Conservation (phyloP, 2,888 invertebrate genomes). For the Stenichneumon culpator region DNA sequence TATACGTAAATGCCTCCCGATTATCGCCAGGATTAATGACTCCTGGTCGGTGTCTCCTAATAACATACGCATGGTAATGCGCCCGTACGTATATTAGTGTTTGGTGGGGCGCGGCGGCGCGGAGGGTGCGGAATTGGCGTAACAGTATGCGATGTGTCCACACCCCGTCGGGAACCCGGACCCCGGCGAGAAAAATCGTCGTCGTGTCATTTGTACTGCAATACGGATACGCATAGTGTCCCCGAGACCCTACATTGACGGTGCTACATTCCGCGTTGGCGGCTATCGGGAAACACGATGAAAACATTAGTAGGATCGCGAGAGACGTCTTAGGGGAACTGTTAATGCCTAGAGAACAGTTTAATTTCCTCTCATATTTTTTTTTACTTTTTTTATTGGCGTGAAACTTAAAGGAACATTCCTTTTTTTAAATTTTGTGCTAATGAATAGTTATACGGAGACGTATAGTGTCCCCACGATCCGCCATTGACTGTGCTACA, state of each 20-base stretch:
- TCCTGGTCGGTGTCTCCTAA: slow-evolving; percentile 46
- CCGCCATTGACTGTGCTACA: no score
- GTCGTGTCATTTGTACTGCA: slow-evolving; percentile 35
- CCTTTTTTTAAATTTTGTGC: no score
- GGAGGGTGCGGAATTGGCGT: slow-evolving; percentile 53
- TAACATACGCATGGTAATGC: slow-evolving; percentile 58
- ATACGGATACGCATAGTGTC: background rate
- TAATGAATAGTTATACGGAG: no score
- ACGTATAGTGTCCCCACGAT: no score
- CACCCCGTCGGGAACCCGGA: slow-evolving; percentile 50
- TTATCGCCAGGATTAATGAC: slow-evolving; percentile 71
- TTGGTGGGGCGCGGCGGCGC: slow-evolving; percentile 31
- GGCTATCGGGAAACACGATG: background rate
- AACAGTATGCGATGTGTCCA: slow-evolving; percentile 30
- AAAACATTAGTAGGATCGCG: background rate
- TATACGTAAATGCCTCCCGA: slow-evolving; percentile 68
- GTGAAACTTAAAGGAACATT: no score
- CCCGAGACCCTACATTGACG: no score
- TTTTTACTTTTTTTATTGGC: no score
- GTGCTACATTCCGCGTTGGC: no score
- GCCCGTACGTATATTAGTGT: slow-evolving; percentile 47
- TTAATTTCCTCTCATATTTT: background rate
- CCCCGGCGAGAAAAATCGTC: slow-evolving; percentile 53
- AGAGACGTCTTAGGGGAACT: background rate
- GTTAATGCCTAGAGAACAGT: background rate